These are phyloP conservation scores for Saccopteryx leptura DNA, from an alignment of 2,113 vertebrate species.

Conservation along the genomic window DNA sequence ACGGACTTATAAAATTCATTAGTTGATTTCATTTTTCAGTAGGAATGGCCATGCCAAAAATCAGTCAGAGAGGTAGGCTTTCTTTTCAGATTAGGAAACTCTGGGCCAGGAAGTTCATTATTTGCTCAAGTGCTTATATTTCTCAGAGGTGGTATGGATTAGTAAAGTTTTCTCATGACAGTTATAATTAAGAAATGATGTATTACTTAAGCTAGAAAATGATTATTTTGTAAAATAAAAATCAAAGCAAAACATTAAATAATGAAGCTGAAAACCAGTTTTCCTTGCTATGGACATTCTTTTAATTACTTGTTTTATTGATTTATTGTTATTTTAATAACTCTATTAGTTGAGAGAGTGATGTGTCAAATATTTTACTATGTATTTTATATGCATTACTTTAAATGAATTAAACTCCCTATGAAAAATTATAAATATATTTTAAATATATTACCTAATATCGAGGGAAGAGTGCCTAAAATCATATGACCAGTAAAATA, in stretches of 20 bases:
- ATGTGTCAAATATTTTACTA: conserved; percentile 16
- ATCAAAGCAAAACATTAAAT: conserved; percentile 73
- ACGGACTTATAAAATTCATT: conserved; percentile 34
- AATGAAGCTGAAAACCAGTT: conserved; percentile 68
- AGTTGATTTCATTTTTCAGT: conserved; percentile 15
- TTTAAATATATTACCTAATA: neutral
- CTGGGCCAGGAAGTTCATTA: conserved; percentile 35
- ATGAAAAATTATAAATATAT: conserved; percentile 25
- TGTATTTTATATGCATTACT: neutral
- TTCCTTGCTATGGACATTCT: conserved; percentile 66
- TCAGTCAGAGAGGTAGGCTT: neutral
- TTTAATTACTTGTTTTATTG: conserved; percentile 71
- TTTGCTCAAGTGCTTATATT: conserved; percentile 63
- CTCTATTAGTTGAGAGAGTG: conserved; percentile 49
- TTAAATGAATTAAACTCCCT: conserved; percentile 31
- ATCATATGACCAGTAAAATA: conserved; percentile 3
- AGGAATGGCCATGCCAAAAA: neutral
- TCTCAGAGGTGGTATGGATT: conserved; percentile 51
- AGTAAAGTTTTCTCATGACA: conserved; percentile 67
- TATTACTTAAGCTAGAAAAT: conserved; percentile 68
- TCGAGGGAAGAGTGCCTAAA: neutral
- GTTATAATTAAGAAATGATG: conserved; percentile 76
- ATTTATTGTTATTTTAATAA: conserved; percentile 70
- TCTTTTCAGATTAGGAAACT: conserved; percentile 24
- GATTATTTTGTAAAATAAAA: conserved; percentile 73